Evolutionary conservation across 2,113 vertebrate species (phyloP), one percentile per base, ranked within the genome.

Genomic region (Catagonus wagneri): DNA sequence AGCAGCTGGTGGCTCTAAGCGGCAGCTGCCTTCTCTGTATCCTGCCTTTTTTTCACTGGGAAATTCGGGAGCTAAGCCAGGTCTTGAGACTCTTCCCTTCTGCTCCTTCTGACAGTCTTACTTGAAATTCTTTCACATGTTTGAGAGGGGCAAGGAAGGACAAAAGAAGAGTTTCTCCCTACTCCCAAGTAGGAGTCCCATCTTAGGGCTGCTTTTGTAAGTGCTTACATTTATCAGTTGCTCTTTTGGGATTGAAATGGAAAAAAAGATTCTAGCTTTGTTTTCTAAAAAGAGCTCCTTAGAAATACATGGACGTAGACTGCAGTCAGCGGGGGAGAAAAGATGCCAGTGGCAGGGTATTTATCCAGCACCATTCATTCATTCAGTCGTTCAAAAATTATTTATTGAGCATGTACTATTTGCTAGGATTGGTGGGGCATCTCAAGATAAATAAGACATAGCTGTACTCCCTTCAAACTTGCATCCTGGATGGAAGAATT

Each of bases 1-100:
- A 91, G 86, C 94, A 97, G 94, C 95, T 96, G 96, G 96, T 97
- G 96, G 96, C 91, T 94, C 95, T 91, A 92, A 83, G 89, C 54
- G 54, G 85, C 93, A 91, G 93, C 94, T 98, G 96, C 66, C 85
- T 94, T 96, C 88, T 95, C 94, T 85, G 83, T 72, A 52, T 95
- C 95, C 93, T 81, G 83, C 7, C 25, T 79, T 79, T 79, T 76
- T 72, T 74, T 58, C 68, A 61, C 65, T 97, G 83, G 54, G 34
- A 75, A 78, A 95, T 94, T 93, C 1, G 9, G 91, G 93, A 93
- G 52, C 76, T 69, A 81, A 78, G 89, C 93, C 96, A 97, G 85
- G 78, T 71, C 95, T 96, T 61, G 34, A 83, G 91, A 81, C 32
- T 92, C 66, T 96, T 94, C 60, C 91, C 89, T 97, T 96, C 93